Evolutionary conservation across 2,888 invertebrate species (phyloP).

Genomic region (Galeruca laticollis): DNA sequence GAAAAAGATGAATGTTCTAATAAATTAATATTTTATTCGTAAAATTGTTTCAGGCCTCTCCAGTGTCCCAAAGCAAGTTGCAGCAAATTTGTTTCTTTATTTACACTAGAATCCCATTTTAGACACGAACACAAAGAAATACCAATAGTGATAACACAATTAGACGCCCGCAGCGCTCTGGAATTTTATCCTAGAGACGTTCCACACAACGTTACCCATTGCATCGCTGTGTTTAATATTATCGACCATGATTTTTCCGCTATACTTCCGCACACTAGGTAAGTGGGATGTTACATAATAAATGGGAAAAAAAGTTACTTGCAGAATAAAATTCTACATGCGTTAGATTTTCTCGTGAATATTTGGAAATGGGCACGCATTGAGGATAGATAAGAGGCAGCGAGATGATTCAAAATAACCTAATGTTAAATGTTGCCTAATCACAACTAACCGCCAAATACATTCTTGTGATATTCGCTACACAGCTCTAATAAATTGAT

Average conservation of each 20-base stretch:
- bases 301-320: too few species aligned
- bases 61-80: conserved; percentile 70
- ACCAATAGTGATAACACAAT: conserved; percentile 55
- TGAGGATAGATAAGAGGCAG: too few species aligned
- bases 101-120: conserved; percentile 70
- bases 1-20: too few species aligned
- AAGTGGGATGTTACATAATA: conserved; percentile 27
- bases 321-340: too few species aligned
- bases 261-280: conserved; percentile 42
- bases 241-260: conserved; percentile 46
- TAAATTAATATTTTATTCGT: not conserved
- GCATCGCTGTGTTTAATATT: conserved; percentile 55
- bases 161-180: conserved; percentile 58
- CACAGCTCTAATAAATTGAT: too few species aligned
- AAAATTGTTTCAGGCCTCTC: conserved; percentile 62
- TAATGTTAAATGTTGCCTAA: too few species aligned
- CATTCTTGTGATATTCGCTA: too few species aligned
- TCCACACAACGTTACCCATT: conserved; percentile 55
- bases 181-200: conserved; percentile 59
- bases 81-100: conserved; percentile 69
- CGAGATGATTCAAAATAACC: too few species aligned
- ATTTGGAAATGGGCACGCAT: too few species aligned
- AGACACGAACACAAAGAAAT: conserved; percentile 69
- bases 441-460: too few species aligned
- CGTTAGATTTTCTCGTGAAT: too few species aligned